Conservation (phyloP, 1,140 invertebrate species). For the Macrotrachela quadricornifera region DNA sequence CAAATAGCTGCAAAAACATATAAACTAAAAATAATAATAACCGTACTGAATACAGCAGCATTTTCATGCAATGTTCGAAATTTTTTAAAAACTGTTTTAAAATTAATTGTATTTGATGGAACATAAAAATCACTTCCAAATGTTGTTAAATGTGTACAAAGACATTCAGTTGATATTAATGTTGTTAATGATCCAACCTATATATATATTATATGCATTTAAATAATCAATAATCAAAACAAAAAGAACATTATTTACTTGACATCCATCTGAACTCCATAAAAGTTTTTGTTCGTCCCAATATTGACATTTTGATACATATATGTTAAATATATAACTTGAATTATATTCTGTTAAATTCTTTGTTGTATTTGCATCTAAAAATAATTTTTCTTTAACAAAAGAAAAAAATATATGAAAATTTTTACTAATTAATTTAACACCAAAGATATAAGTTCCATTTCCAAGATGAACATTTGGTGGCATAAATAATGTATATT, state of each 20-base stretch:
- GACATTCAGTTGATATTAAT: slow-evolving; percentile 27
- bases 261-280: slow-evolving; percentile 22
- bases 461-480: slow-evolving; percentile 15
- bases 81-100: slow-evolving; percentile 34
- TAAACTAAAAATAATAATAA: slow-evolving; percentile 30
- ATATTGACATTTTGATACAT: slow-evolving; percentile 21
- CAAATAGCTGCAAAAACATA: slow-evolving; percentile 32
- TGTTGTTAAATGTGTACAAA: slow-evolving; percentile 35
- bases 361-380: slow-evolving; percentile 11
- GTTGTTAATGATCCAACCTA: slow-evolving; percentile 22
- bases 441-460: slow-evolving; percentile 22
- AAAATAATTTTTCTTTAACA: not conserved
- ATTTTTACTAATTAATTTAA: slow-evolving; percentile 19
- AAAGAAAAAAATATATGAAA: not conserved
- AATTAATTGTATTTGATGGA: slow-evolving; percentile 37
- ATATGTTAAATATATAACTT: slow-evolving; percentile 14
- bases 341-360: slow-evolving; percentile 9
- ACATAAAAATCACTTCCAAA: slow-evolving; percentile 37
- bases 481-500: slow-evolving; percentile 11
- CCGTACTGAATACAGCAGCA: slow-evolving; percentile 29
- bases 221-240: not conserved
- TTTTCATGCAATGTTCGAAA: slow-evolving; percentile 25
- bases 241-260: slow-evolving; percentile 12
- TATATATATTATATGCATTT: not conserved
- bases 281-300: slow-evolving; percentile 20